Base-by-base conservation (phyloP, 30 jellyfish, hydroid and myxozoan species). In the Morbakka virulenta region DNA sequence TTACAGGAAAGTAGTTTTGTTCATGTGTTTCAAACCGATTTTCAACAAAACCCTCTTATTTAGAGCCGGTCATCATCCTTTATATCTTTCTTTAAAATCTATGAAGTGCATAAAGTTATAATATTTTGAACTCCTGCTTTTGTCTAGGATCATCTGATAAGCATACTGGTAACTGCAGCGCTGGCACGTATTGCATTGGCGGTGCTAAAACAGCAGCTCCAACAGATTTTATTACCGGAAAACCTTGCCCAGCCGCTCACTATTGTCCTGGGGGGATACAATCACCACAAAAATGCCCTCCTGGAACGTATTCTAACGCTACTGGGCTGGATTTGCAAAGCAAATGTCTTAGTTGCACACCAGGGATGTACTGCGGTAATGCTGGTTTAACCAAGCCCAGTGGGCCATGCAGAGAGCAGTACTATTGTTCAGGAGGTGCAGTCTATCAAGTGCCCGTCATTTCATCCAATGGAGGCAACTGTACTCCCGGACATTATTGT, bases 401-500 rank as follows among this genome's bases (percentile, higher is more conserved):
- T 17, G 95, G 81, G 25, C 35, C 11, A 2, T 91, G 98, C 75
- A 66, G 51, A 66, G 94, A 80, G 35, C 72, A 83, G 48, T 91
- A 75, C 52, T 91, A 74, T 66, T 91, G 98, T 52, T 28, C 66
- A 11, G 14, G 61, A 3, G 81, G 95, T 28, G 94, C 98, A 1
- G 64, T 29, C 14, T 64, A 66, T 57, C 65, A 96, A 22, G 71
- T 75, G 67, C 96, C 96, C 2, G 49, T 36, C 35, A 85, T 72
- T 61, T 82, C 85, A 11, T 23, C 62, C 35, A 78, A 74, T 53
- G 95, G 95, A 32, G 88, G 98, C 27, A 81, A 79, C 35, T 91
- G 98, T 66, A 84, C 96, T 0, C 91, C 85, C 21, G 98, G 98
- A n/a, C 98, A 91, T 53, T 91, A 91, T 70, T 91, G 98, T 69